A percentile compares a stretch with the other conserved stretches of the same genome.
Conservation (phyloP, 2,113 vertebrate genomes). For the Oryzias celebensis region DNA sequence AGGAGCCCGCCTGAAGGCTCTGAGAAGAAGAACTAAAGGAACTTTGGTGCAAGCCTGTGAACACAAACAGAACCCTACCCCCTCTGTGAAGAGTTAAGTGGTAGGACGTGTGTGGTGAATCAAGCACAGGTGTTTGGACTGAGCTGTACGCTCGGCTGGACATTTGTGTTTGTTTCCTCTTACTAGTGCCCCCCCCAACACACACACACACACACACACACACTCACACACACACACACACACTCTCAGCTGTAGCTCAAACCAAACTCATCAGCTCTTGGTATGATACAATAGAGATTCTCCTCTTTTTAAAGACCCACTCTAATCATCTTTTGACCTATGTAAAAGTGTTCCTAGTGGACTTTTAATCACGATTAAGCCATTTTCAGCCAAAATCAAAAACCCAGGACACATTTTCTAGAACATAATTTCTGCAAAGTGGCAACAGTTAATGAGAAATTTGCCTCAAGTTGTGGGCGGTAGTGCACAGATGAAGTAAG, state of each 20-base stretch:
- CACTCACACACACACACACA: constrained; percentile 17
- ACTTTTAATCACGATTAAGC: too few relatives aligned
- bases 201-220: constrained; percentile 18
- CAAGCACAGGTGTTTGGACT: constrained; percentile 68
- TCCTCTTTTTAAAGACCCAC: too few relatives aligned
- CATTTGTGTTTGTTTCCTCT: constrained; percentile 69
- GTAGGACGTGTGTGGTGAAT: constrained; percentile 68
- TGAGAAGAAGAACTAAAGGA: constrained; percentile 39
- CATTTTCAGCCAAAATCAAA: too few relatives aligned
- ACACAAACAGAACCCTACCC: constrained; percentile 59
- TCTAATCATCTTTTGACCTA: too few relatives aligned
- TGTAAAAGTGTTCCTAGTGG: too few relatives aligned
- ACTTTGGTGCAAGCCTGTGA: constrained; percentile 49
- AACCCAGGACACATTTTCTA: too few relatives aligned
- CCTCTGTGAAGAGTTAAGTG: constrained; percentile 68
- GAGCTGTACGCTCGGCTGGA: constrained; percentile 44
- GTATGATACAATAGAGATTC: constrained; percentile 21
- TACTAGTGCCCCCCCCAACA: constrained; percentile 43
- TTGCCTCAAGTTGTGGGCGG: too few relatives aligned
- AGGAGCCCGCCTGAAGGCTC: constrained; percentile 20
- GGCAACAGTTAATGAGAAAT: too few relatives aligned
- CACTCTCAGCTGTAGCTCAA: constrained; percentile 38
- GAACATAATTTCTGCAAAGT: too few relatives aligned
- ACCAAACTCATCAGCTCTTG: constrained; percentile 54
- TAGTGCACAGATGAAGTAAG: too few relatives aligned